Evolutionary conservation across 2,797 vertebrate genomes (phyloP).

Genomic region (Lithobates pipiens): DNA sequence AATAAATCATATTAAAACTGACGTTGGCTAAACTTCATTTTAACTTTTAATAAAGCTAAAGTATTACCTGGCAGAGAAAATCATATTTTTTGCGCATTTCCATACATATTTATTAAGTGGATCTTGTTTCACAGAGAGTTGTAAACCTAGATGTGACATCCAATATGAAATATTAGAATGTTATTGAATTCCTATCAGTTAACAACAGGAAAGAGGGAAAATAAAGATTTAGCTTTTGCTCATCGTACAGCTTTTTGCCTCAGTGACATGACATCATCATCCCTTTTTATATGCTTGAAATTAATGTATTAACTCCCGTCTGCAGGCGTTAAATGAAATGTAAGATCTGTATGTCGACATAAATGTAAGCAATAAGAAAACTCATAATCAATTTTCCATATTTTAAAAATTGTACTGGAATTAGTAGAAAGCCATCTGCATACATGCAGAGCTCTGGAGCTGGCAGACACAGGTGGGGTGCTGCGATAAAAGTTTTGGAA

Average conservation of each 20-base stretch:
- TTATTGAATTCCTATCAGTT: constrained; percentile 49
- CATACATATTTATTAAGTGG: constrained; percentile 42
- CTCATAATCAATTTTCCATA: constrained; percentile 61
- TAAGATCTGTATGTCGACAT: constrained; percentile 57
- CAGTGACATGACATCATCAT: constrained; percentile 55
- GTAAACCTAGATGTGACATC: constrained; percentile 31
- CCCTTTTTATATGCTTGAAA: constrained; percentile 61
- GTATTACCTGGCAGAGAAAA: neutral
- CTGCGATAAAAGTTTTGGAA: constrained; percentile 51
- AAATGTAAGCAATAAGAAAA: constrained; percentile 61
- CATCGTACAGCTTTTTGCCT: constrained; percentile 27
- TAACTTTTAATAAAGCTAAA: constrained; percentile 31
- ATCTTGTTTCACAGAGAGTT: constrained; percentile 3
- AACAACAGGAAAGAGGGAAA: constrained; percentile 39
- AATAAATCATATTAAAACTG: neutral
- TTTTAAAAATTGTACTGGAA: constrained; percentile 53
- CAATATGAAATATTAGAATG: constrained; percentile 34
- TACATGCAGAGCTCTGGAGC: constrained; percentile 19
- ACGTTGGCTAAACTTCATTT: neutral
- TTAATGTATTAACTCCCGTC: constrained; percentile 57
- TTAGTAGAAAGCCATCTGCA: constrained; percentile 44
- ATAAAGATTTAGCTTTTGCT: constrained; percentile 18
- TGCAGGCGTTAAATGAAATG: constrained; percentile 57
- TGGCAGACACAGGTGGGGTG: constrained; percentile 32
- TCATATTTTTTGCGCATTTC: neutral